Conservation (phyloP, 2,797 vertebrate genomes). For the Channallabes apus region DNA sequence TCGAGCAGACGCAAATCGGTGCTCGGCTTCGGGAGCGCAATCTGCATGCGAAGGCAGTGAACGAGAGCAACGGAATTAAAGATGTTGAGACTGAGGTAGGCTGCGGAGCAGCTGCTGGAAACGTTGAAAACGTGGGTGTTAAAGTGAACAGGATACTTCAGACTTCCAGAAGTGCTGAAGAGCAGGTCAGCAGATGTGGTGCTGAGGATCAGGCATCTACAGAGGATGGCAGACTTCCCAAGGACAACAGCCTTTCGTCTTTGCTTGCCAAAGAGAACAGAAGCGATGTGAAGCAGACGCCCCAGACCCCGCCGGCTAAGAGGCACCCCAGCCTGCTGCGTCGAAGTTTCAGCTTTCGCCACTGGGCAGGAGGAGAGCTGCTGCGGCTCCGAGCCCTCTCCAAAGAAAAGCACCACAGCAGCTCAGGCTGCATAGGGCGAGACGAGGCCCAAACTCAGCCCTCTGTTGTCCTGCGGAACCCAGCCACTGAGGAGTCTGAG, state of each 20-base stretch:
- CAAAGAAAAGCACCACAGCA: conserved; percentile 81
- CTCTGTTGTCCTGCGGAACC: conserved; percentile 46
- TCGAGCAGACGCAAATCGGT: conserved; percentile 2
- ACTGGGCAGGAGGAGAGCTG: conserved; percentile 79
- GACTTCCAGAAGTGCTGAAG: conserved; percentile 68
- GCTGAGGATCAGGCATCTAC: conserved; percentile 22
- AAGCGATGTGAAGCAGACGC: conserved; percentile 39
- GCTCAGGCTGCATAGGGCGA: conserved; percentile 75
- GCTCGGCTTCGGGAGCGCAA: conserved; percentile 31
- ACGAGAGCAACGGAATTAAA: conserved; percentile 10
- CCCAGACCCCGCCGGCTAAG: conserved; percentile 59
- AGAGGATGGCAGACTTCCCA: not conserved
- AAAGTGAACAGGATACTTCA: conserved; percentile 58
- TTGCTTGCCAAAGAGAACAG: conserved; percentile 60
- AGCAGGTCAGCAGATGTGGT: conserved; percentile 44
- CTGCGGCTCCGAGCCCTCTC: conserved; percentile 69
- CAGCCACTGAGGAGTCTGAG: conserved; percentile 38
- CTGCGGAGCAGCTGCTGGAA: not conserved
- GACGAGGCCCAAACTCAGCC: conserved; percentile 12
- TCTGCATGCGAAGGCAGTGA: conserved; percentile 10
- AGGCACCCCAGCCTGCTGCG: conserved; percentile 71
- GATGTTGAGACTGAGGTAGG: not conserved
- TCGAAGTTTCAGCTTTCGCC: conserved; percentile 89
- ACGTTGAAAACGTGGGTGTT: conserved; percentile 37
- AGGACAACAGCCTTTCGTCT: conserved; percentile 38